phyloP scores from a whole-genome alignment of 37 sponge, comb jelly and placozoan species.

The Chondrosia reniformis region DNA sequence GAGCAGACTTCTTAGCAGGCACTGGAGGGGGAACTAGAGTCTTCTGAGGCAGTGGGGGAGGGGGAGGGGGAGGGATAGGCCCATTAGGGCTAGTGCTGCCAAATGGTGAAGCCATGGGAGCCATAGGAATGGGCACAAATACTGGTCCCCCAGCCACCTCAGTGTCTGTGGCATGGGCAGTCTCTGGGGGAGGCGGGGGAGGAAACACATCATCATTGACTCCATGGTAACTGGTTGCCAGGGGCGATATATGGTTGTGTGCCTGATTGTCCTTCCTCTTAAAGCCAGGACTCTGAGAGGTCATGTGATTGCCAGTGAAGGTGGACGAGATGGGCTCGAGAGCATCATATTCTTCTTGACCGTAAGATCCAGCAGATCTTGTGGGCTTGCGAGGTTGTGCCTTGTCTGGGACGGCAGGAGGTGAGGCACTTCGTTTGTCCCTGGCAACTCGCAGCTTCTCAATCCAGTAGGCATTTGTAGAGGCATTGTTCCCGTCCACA shows the following conservation, averaged over 20 bases:
- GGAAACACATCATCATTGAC: not conserved
- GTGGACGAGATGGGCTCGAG: not conserved
- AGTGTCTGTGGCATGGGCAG: not conserved
- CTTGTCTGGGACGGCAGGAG: not conserved
- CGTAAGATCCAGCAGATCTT: too few species aligned
- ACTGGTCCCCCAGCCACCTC: conserved; percentile 14
- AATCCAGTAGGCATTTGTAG: conserved; percentile 15
- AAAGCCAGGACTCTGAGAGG: too few species aligned
- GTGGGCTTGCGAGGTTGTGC: too few species aligned
- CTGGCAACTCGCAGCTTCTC: not conserved
- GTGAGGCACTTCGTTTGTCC: not conserved
- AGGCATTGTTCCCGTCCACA: conserved; percentile 8
- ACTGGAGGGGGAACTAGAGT: not conserved
- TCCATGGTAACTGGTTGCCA: not conserved
- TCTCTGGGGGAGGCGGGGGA: conserved; percentile 2
- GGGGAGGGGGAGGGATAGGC: not conserved
- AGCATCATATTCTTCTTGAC: not conserved
- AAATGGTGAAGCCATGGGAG: not conserved
- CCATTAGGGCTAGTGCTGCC: not conserved
- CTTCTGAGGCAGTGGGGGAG: not conserved
- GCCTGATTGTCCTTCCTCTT: too few species aligned
- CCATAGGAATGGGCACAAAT: conserved; percentile 9
- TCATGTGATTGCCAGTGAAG: too few species aligned
- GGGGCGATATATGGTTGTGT: not conserved
- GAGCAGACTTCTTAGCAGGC: too few species aligned